Conservation (phyloP, 2,888 invertebrate genomes). For the Merodon equestris region DNA sequence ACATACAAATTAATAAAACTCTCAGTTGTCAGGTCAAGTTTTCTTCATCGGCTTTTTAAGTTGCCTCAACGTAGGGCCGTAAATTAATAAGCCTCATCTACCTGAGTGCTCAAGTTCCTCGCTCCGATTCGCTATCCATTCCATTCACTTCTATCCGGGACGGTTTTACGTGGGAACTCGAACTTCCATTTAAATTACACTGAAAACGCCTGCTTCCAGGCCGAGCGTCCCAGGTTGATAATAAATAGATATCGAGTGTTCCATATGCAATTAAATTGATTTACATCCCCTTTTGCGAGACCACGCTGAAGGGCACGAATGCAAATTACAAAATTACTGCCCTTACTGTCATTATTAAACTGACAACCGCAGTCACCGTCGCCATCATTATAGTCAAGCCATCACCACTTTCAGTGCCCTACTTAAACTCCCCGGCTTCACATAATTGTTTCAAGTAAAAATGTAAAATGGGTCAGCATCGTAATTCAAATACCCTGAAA, state of each 20-base stretch:
- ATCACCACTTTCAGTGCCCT: constrained; percentile 18
- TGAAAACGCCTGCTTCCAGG: no score
- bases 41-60: no score
- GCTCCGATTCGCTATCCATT: no score
- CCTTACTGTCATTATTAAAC: background rate
- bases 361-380: background rate
- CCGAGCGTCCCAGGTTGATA: no score
- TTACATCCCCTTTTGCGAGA: constrained; percentile 6
- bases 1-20: no score
- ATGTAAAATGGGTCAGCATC: constrained; percentile 2
- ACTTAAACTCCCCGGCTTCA: constrained; percentile 17
- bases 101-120: no score
- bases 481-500: background rate
- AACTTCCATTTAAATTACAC: no score
- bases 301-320: constrained; percentile 19
- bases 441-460: constrained; percentile 25
- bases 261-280: constrained; percentile 40
- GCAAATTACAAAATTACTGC: constrained; percentile 21
- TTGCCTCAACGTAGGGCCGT: no score
- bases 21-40: no score
- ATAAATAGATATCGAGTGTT: background rate
- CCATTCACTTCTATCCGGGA: no score
- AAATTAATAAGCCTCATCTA: no score
- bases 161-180: no score
- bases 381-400: constrained; percentile 4